Evolutionary conservation across 2,888 invertebrate species (phyloP).

Genomic region (Heliconius sara): DNA sequence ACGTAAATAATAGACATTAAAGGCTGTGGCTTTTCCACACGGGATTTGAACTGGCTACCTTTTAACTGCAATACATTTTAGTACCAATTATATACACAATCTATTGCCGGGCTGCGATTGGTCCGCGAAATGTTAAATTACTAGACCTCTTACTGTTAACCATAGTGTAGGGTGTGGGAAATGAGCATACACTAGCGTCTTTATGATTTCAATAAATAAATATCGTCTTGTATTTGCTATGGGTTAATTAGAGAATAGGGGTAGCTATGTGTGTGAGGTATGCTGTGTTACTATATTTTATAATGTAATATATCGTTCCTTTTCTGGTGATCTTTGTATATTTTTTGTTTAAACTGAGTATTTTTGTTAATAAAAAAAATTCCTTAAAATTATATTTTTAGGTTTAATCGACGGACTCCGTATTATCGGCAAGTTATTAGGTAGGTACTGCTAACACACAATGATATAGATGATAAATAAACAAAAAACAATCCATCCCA

Average conservation of each 20-base stretch:
- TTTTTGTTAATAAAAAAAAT: too few species aligned
- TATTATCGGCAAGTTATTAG: too few species aligned
- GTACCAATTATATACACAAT: constrained; percentile 64
- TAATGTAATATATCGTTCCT: neutral
- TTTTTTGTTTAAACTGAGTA: neutral
- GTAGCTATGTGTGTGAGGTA: neutral
- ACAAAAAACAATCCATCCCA: too few species aligned
- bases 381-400: too few species aligned
- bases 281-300: neutral
- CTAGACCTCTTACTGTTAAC: constrained; percentile 27
- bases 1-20: constrained; percentile 14
- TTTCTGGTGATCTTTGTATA: neutral
- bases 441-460: too few species aligned
- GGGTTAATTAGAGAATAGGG: constrained; percentile 6
- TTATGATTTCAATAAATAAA: constrained; percentile 22
- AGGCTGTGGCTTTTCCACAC: constrained; percentile 30
- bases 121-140: constrained; percentile 55
- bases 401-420: too few species aligned
- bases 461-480: too few species aligned
- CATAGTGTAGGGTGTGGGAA: constrained; percentile 14
- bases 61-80: constrained; percentile 48
- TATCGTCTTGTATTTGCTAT: constrained; percentile 3
- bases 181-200: neutral
- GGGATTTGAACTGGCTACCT: constrained; percentile 40
- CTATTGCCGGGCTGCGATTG: constrained; percentile 57